Evolutionary conservation across 2,797 vertebrate species (phyloP), one percentile per base, ranked within the genome.

Genomic region (Parambassis ranga): DNA sequence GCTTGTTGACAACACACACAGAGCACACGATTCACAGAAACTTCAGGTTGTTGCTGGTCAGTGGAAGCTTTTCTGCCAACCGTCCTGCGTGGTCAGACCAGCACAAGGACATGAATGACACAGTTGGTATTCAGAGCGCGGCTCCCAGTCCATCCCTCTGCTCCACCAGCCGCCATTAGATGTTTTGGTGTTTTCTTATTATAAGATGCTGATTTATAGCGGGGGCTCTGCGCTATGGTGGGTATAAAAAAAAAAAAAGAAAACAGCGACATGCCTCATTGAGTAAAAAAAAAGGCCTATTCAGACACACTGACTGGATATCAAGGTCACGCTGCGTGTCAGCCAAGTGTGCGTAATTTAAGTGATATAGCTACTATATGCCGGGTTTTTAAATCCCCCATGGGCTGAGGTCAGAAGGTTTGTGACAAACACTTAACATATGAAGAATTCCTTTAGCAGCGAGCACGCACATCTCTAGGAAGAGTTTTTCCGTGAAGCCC

Each of bases 71-170:
- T 48, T 57, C n/a, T 46, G 46, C 65, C 58, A 43, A 38, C 55
- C 30, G 20, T 33, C 24, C 56, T 59, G 62, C 60, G 59, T 47
- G 65, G 20, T 64, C 66, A 44, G 58, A n/a, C n/a, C n/a, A n/a
- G n/a, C n/a, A n/a, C 58, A 75, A 67, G 73, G 71, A 79, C 57
- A 62, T 41, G 46, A 65, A 64, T 57, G 65, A 74, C 75, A 81
- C 52, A 62, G 64, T 79, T 71, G 64, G 69, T 79, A 81, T 83
- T 82, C 76, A 79, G 55, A 58, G 69, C 60, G 53, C 30, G 41
- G 22, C 39, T 52, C 62, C 18, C 6, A 26, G 10, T 52, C 43
- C 62, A 16, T 60, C 42, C 37, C 57, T 39, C 39, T 26, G 27
- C 62, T 30, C 39, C 60, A 53, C 46, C 44, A 62, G 35, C 36